phyloP scores from a whole-genome alignment of 2,888 invertebrate genomes.

The Eupithecia subfuscata region DNA sequence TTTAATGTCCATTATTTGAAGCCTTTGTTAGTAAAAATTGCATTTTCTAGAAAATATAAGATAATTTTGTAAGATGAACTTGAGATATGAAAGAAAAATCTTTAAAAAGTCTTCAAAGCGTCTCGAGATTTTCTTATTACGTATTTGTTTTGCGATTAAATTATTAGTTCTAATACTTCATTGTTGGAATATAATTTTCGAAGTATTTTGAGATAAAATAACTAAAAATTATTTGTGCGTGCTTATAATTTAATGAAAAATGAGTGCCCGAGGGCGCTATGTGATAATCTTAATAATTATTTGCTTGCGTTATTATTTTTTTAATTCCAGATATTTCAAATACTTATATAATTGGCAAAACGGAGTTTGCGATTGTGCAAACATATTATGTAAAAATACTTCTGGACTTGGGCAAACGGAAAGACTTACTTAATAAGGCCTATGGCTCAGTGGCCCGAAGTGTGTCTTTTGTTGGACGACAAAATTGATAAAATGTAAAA shows the following conservation, averaged over 20 bases:
- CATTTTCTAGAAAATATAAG: conserved; percentile 38
- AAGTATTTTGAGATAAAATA: not conserved
- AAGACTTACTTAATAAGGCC: no score
- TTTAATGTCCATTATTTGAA: conserved; percentile 49
- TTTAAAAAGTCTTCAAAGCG: conserved; percentile 12
- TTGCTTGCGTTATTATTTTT: no score
- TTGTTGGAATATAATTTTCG: not conserved
- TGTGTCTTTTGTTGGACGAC: no score
- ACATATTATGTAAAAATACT: no score
- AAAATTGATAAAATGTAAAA: no score
- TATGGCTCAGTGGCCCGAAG: no score
- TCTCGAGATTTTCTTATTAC: conserved; percentile 12
- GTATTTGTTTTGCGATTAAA: not conserved
- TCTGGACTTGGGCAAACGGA: no score
- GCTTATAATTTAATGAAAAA: not conserved
- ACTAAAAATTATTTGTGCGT: not conserved
- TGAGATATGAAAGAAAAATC: conserved; percentile 23
- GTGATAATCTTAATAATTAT: not conserved
- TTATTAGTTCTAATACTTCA: not conserved
- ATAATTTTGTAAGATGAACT: conserved; percentile 32
- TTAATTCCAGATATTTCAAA: no score
- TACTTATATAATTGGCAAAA: no score
- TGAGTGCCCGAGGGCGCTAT: not conserved
- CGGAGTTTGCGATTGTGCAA: no score
- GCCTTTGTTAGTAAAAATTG: conserved; percentile 44